phyloP scores from a whole-genome alignment of 1,140 invertebrate genomes.

The Ceratina japonica region DNA sequence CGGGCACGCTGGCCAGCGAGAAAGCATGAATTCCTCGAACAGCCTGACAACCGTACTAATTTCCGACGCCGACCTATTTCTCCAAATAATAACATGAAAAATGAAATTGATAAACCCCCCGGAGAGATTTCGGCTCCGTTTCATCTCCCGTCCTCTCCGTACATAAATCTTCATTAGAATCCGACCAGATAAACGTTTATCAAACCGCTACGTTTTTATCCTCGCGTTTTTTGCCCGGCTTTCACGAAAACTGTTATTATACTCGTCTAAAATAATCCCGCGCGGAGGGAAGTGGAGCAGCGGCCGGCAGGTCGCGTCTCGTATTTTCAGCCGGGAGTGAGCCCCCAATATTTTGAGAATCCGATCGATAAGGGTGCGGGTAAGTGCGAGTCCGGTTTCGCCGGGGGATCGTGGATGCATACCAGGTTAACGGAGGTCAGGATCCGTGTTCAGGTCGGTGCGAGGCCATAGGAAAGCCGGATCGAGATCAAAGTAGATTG shows the following conservation, averaged over 20 bases:
- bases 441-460: slow-evolving; percentile 62
- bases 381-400: slow-evolving; percentile 28
- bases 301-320: background rate
- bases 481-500: slow-evolving; percentile 67
- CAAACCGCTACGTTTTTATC: background rate
- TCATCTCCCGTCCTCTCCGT: background rate
- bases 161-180: background rate
- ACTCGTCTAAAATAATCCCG: background rate
- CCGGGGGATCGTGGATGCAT: slow-evolving; percentile 49
- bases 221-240: background rate
- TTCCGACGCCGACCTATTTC: background rate
- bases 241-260: background rate
- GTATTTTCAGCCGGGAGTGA: background rate
- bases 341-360: background rate
- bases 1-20: too few relatives aligned
- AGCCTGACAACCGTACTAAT: background rate
- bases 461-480: slow-evolving; percentile 49
- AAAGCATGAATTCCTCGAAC: too few relatives aligned
- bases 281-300: too few relatives aligned
- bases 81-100: background rate
- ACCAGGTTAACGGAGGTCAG: slow-evolving; percentile 70
- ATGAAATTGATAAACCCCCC: background rate
- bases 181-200: background rate
- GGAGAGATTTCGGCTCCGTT: background rate
- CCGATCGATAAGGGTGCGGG: slow-evolving; percentile 14